phyloP scores from a whole-genome alignment of 2,888 invertebrate genomes.

The Mechanitis mazaeus region DNA sequence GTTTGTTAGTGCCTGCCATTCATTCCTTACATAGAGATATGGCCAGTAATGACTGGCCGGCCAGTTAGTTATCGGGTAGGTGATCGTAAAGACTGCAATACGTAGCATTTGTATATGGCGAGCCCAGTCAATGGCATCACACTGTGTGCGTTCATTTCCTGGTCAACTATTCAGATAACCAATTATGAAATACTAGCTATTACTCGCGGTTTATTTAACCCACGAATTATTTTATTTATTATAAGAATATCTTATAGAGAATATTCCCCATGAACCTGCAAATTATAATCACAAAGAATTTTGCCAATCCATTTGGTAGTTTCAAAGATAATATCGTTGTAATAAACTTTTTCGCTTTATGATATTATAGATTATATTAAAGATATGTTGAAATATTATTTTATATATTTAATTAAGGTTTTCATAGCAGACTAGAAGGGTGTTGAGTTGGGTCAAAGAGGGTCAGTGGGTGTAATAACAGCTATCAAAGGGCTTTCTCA shows the following conservation, averaged over 20 bases:
- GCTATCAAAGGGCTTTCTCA: conserved; percentile 44
- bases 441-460: conserved; percentile 42
- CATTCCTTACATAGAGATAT: conserved; percentile 71
- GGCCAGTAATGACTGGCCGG: conserved; percentile 65
- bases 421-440: conserved; percentile 37
- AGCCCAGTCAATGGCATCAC: conserved; percentile 65
- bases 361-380: too few species aligned
- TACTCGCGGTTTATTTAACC: too few species aligned
- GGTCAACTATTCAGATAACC: conserved; percentile 45
- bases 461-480: conserved; percentile 61
- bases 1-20: conserved; percentile 67
- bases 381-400: too few species aligned
- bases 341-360: too few species aligned
- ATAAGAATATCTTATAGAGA: too few species aligned
- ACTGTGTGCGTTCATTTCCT: conserved; percentile 56
- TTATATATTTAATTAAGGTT: conserved; percentile 12
- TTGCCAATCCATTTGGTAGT: too few species aligned
- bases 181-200: too few species aligned
- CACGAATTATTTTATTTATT: too few species aligned
- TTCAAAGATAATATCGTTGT: too few species aligned
- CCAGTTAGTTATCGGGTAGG: conserved; percentile 63
- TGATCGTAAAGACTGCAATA: conserved; percentile 70
- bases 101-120: conserved; percentile 63
- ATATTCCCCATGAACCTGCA: too few species aligned
- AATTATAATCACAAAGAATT: too few species aligned